A percentile compares a stretch with the other conserved stretches of the same genome.
phyloP scores from a whole-genome alignment of 2,113 vertebrate species.

The Myotis davidii region DNA sequence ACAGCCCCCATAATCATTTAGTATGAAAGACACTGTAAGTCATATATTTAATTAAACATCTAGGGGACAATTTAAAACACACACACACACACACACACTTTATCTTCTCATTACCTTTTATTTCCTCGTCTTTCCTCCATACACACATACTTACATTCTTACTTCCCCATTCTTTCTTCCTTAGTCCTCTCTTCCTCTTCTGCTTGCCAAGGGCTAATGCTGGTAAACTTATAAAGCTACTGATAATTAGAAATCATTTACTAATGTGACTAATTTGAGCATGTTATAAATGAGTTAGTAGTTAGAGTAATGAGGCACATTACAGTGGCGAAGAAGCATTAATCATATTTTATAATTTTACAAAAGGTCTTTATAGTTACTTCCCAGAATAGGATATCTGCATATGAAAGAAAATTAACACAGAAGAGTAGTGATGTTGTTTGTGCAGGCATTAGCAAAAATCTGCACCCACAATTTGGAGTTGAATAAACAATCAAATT shows the following conservation, averaged over 20 bases:
- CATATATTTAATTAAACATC: background rate
- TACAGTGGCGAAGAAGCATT: conserved; percentile 48
- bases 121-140: background rate
- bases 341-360: conserved; percentile 58
- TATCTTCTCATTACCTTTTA: background rate
- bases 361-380: background rate
- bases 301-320: conserved; percentile 63
- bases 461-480: background rate
- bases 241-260: conserved; percentile 40
- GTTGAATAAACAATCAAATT: background rate
- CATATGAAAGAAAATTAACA: background rate
- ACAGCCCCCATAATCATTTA: background rate
- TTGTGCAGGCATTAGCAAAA: background rate
- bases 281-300: conserved; percentile 57
- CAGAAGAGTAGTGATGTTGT: background rate
- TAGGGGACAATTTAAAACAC: background rate
- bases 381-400: background rate
- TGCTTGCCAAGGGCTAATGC: background rate
- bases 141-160: background rate
- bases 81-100: background rate
- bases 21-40: background rate
- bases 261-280: conserved; percentile 57
- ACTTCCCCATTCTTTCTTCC: background rate
- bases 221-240: background rate
- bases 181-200: background rate